Evolutionary conservation across 1,140 invertebrate genomes (phyloP), one percentile per base, ranked within the genome.

Genomic region (Latrodectus geometricus): DNA sequence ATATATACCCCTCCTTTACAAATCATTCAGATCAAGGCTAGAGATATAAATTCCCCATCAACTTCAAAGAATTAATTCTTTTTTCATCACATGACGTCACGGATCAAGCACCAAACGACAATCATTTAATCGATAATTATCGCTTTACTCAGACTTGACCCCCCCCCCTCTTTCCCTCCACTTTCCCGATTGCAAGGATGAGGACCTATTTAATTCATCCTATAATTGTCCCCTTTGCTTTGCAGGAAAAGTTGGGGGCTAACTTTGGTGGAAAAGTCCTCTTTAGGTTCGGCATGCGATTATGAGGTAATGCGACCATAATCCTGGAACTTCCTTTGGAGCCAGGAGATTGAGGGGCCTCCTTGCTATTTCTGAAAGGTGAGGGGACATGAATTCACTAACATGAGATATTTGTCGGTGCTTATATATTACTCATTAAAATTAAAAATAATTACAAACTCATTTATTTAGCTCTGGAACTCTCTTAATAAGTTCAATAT

Each of bases 111-210:
- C 82, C 52, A 83, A 83, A 83, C 80, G 82, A 84, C 82, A 76
- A 84, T 84, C 82, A 76, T 70, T 84, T 84, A 84, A 84, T 84
- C 82, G 82, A 84, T 84, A 84, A 84, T 84, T 84, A 84, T 84
- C 82, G 82, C 82, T 50, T 66, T 68, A 35, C 48, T 49, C 49
- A 20, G 21, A n/a, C 15, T 17, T 54, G 49, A 68, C 66, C 69
- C 23, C 70, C 23, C 14, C 49, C 77, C 70, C 54, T 17, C 17
- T 14, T 61, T 8, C 11, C 11, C 8, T 2, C 54, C 2, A 0
- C 17, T 8, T 17, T 8, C 52, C 12, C 70, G 8, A 48, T 49
- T 54, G 66, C 50, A 54, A 65, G 70, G 66, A 21, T 74, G 70
- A 61, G 80, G 80, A 15, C 80, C 82, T 76, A 76, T 84, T 84